Base-by-base conservation (phyloP, 2,113 vertebrate species). In the Oncorhynchus nerka region DNA sequence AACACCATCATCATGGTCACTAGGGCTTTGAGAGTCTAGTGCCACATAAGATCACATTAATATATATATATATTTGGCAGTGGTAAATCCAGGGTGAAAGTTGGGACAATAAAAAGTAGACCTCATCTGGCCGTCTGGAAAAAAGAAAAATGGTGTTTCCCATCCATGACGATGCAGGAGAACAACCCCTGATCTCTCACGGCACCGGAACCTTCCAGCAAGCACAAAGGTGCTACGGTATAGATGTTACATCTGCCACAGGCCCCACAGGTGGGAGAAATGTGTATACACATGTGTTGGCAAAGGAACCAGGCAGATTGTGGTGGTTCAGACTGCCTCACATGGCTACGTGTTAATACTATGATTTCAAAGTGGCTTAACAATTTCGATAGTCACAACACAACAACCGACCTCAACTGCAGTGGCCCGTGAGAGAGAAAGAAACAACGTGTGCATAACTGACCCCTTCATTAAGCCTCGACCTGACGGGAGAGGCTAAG, bases 361-460 rank as follows among this genome's bases (percentile, higher is more conserved):
- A 11, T 22, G 7, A 62, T 3, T 24, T 62, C 19, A 62, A 62
- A 62, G 59, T 62, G n/a, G 59, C n/a, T 5, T 62, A 22, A 11
- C 6, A 62, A 4, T 22, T 24, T n/a, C 1, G n/a, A 24, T 11
- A 39, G 30, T 8, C 67, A 68, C 28, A 11, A 68, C 67, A 68
- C 16, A 9, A 45, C 67, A 32, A n/a, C 30, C 30, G 20, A 34
- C 30, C 67, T 68, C 12, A 68, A 39, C 32, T 68, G 30, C 32
- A 34, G 67, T n/a, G 15, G 19, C 67, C 67, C 39, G 32, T 19
- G 28, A 28, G 20, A 32, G 15, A 26, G 2, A 77, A 79, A 77
- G 83, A 83, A 83, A 80, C 75, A 71, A 2, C 61, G 32, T 78
- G 32, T 76, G 32, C n/a, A 67, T 62, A 68, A 71, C 5, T 70